phyloP scores from a whole-genome alignment of 2,113 vertebrate species.

The Corynorhinus townsendii region DNA sequence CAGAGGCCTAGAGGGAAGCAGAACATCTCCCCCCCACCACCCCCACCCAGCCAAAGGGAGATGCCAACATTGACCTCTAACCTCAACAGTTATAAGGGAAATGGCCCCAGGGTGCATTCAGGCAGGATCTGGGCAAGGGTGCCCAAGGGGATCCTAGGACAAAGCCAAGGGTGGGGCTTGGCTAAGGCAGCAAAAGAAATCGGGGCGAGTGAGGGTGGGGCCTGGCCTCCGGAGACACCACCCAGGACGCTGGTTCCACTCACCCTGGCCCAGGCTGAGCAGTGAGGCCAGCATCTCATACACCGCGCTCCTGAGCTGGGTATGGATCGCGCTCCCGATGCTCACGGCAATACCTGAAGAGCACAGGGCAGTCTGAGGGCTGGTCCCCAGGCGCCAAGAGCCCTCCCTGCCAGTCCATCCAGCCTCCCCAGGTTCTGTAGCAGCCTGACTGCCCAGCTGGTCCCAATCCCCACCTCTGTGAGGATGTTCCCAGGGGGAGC shows the following conservation, averaged over 20 bases:
- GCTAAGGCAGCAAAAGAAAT: neutral
- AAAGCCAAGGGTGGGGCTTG: neutral
- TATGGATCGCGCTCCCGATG: constrained; percentile 30
- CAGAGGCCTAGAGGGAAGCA: neutral
- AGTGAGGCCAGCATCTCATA: constrained; percentile 47
- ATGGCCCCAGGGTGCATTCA: neutral
- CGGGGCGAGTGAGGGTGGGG: neutral
- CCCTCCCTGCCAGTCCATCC: neutral
- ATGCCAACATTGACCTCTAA: neutral
- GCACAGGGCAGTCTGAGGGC: neutral
- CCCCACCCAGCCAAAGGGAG: neutral
- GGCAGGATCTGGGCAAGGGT: neutral
- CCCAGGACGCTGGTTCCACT: neutral
- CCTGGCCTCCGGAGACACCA: neutral
- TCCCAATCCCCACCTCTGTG: neutral
- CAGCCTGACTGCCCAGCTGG: neutral
- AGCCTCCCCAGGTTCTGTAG: neutral
- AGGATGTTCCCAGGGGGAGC: neutral
- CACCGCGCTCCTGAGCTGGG: constrained; percentile 41
- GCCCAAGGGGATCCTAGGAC: neutral
- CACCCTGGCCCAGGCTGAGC: constrained; percentile 60
- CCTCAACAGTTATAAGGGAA: neutral
- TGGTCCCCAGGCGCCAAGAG: neutral
- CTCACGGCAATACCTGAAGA: constrained; percentile 22
- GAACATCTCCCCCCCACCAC: too few relatives aligned